A percentile compares a stretch with the other conserved stretches of the same genome.
phyloP scores from a whole-genome alignment of 2,797 vertebrate species.

The Alca torda region DNA sequence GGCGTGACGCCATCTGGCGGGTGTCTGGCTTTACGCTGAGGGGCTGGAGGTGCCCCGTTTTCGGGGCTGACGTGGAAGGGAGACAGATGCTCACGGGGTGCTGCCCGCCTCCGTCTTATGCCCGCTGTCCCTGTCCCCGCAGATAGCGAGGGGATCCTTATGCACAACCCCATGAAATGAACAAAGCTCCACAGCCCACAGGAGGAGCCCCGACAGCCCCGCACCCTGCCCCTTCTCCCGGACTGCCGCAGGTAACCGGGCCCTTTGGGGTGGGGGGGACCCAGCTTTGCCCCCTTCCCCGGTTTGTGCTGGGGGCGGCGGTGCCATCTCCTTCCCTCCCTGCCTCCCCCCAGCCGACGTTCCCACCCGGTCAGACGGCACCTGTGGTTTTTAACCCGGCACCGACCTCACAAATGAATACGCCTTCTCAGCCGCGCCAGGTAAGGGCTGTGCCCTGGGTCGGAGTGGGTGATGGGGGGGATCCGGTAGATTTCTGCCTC shows the following conservation, averaged over 20 bases:
- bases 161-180: constrained; percentile 99
- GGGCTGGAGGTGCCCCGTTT: background rate
- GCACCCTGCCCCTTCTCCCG: constrained; percentile 93
- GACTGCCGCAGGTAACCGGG: constrained; percentile 90
- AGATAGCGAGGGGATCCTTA: constrained; percentile 90
- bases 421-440: constrained; percentile 91
- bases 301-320: fast-evolving
- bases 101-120: background rate
- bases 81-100: background rate
- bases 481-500: background rate
- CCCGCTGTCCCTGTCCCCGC: constrained; percentile 61
- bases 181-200: constrained; percentile 98
- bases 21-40: background rate
- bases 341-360: constrained; percentile 81
- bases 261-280: background rate
- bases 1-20: fast-evolving
- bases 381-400: constrained; percentile 92
- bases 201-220: constrained; percentile 91
- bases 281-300: background rate
- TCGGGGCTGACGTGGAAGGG: fast-evolving
- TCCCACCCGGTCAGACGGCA: constrained; percentile 86
- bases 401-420: constrained; percentile 96
- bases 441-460: constrained; percentile 75
- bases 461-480: background rate
- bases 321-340: background rate